Evolutionary conservation across 2,113 vertebrate species (phyloP).

Genomic region (Todiramphus chloris): DNA sequence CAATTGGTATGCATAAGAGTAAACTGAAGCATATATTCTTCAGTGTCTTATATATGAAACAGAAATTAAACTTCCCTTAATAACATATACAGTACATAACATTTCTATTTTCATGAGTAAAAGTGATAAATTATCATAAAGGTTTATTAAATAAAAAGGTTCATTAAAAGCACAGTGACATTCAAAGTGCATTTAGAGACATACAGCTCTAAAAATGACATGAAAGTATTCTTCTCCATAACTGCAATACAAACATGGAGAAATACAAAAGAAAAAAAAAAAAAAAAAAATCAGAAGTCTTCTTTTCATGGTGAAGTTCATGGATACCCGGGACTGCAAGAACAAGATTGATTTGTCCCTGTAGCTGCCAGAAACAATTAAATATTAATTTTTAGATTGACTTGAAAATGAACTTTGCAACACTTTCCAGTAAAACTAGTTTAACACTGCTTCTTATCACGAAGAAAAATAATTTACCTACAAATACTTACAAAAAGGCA

Average conservation of each 20-base stretch:
- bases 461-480: background rate
- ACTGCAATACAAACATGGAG: background rate
- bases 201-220: background rate
- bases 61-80: background rate
- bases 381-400: background rate
- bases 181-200: background rate
- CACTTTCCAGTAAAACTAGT: background rate
- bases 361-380: background rate
- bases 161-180: background rate
- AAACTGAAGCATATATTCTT: background rate
- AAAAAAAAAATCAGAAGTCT: background rate
- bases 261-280: background rate
- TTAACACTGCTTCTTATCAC: background rate
- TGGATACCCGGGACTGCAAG: background rate
- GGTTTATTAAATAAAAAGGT: background rate
- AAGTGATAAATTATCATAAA: background rate
- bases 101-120: background rate
- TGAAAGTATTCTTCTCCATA: background rate
- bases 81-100: background rate
- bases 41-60: background rate
- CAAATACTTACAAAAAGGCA: background rate
- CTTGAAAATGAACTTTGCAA: background rate
- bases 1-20: background rate
- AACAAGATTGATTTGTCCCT: background rate
- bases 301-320: background rate